Evolutionary conservation across 1,140 invertebrate species (phyloP).

Genomic region (Galleria mellonella): DNA sequence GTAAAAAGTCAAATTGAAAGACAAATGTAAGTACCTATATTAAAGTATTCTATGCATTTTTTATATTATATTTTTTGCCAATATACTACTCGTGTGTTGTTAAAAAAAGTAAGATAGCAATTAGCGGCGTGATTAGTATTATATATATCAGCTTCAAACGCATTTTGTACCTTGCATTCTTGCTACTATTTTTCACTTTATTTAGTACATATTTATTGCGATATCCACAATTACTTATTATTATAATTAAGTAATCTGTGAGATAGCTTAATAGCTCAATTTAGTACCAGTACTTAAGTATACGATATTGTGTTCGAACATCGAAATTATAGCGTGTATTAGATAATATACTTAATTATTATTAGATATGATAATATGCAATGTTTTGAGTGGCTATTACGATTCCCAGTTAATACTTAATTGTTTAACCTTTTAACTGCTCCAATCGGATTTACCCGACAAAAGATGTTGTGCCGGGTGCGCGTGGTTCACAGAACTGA

Average conservation of each 20-base stretch:
- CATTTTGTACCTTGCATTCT: slow-evolving; percentile 40
- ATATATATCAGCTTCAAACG: slow-evolving; percentile 13
- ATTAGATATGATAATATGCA: slow-evolving; percentile 2
- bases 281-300: slow-evolving; percentile 48
- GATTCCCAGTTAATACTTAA: too few species aligned
- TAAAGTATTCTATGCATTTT: slow-evolving; percentile 1
- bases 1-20: too few species aligned
- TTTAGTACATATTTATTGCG: slow-evolving; percentile 33
- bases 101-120: slow-evolving; percentile 42
- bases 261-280: slow-evolving; percentile 59
- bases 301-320: slow-evolving; percentile 38
- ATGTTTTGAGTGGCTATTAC: too few species aligned
- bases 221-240: slow-evolving; percentile 46
- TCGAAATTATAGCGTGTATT: slow-evolving; percentile 24
- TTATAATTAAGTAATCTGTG: slow-evolving; percentile 44
- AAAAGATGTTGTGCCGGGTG: too few species aligned
- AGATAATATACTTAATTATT: slow-evolving; percentile 2
- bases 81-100: background rate
- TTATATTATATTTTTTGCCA: background rate
- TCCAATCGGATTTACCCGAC: too few species aligned
- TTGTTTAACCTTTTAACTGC: too few species aligned
- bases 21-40: too few species aligned
- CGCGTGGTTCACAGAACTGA: too few species aligned
- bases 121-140: slow-evolving; percentile 46
- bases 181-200: slow-evolving; percentile 43